Base-by-base conservation (phyloP, 2,113 vertebrate genomes). In the Terrapene triunguis region DNA sequence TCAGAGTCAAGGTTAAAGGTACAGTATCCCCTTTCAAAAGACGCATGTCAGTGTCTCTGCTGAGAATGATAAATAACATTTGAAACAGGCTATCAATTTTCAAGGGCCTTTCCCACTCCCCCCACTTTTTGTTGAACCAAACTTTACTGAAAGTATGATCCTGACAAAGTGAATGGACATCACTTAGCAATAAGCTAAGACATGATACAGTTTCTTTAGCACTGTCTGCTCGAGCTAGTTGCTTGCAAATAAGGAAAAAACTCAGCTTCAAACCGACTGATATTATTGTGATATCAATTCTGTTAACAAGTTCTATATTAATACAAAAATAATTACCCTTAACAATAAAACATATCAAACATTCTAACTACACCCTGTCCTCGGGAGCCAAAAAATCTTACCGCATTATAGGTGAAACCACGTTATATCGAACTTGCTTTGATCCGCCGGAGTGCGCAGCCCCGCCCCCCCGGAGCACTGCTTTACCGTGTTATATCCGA, bases 1-100 rank as follows among this genome's bases (percentile, higher is more conserved):
- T 97, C 93, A 22, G 97, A 97, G 97, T 98, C 98, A 98, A 98
- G 98, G 98, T 98, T 98, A 98, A 98, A 98, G 98, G 98, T 97
- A 98, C 97, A 97, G 97, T 96, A 97, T 98, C 98, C 97, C 94
- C 96, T 98, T 98, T 98, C 98, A 98, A 98, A 98, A 98, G 97
- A 97, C 97, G 87, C 97, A 96, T 95, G 97, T 95, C 98, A 96
- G 92, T 97, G 96, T 96, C 97, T 98, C 97, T 96, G 97, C 97
- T 53, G 96, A 95, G 96, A 95, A 97, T 97, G 98, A 98, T 97
- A 97, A 98, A 98, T 98, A 98, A 96, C n/a, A 84, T 94, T 93
- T 86, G 96, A 87, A 97, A 91, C 90, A 94, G 96, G 95, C 97
- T 97, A 95, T 98, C 98, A 57, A 79, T 98, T 97, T 95, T 95